Evolutionary conservation across 1,140 invertebrate genomes (phyloP).

Genomic region (Venturia canescens): DNA sequence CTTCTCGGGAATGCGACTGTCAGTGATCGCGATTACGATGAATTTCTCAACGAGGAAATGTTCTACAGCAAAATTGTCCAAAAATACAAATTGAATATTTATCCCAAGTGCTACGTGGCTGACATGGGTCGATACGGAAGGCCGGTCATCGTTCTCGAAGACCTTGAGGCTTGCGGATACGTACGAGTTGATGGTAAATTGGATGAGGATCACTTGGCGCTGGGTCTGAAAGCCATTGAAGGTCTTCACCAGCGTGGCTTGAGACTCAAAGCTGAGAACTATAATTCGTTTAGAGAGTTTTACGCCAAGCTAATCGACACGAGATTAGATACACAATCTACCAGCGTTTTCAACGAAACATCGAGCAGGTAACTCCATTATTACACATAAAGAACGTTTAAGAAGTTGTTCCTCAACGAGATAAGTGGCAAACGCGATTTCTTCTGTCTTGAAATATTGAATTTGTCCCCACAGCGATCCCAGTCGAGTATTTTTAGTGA

Average conservation of each 20-base stretch:
- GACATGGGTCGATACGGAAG: slow-evolving; percentile 68
- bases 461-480: too few species aligned
- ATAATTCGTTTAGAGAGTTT: slow-evolving; percentile 60
- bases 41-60: slow-evolving; percentile 69
- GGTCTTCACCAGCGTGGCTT: slow-evolving; percentile 66
- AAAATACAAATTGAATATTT: slow-evolving; percentile 54
- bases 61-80: slow-evolving; percentile 66
- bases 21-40: slow-evolving; percentile 48
- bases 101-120: slow-evolving; percentile 67
- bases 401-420: too few species aligned
- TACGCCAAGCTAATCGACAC: slow-evolving; percentile 58
- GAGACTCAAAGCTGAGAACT: slow-evolving; percentile 56
- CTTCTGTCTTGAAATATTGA: too few species aligned
- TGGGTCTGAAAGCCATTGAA: slow-evolving; percentile 61
- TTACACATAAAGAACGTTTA: neutral
- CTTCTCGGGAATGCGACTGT: slow-evolving; percentile 48
- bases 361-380: slow-evolving; percentile 49
- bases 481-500: too few species aligned
- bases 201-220: slow-evolving; percentile 60
- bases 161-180: slow-evolving; percentile 63
- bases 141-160: slow-evolving; percentile 68
- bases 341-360: slow-evolving; percentile 7
- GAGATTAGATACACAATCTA: slow-evolving; percentile 39
- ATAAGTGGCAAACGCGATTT: too few species aligned
- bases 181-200: slow-evolving; percentile 51